Conservation (phyloP, 53 echinoderm and acorn worm genomes). For the Stichopus horrens region DNA sequence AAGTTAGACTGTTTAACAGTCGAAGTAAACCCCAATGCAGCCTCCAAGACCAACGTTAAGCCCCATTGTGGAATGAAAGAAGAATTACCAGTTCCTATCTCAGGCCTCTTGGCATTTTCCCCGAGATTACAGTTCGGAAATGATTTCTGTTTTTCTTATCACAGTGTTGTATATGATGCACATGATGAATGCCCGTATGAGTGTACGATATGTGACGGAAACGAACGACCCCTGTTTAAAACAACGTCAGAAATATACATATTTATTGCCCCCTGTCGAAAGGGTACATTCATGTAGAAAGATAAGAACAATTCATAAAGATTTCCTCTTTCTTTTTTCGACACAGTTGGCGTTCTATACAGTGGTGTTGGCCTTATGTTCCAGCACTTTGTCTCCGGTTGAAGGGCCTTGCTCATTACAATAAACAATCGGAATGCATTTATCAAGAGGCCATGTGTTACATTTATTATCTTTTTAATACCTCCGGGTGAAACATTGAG, state of each 20-base stretch:
- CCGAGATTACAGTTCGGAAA: constrained; percentile 23
- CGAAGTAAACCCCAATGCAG: too few species aligned
- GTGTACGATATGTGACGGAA: too few species aligned
- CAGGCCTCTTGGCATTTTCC: constrained; percentile 44
- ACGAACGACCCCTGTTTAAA: background rate
- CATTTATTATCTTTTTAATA: background rate
- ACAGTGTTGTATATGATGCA: constrained; percentile 23
- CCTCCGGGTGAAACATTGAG: background rate
- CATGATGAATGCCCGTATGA: background rate
- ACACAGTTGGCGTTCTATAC: background rate
- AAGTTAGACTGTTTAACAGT: too few species aligned
- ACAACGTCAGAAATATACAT: background rate
- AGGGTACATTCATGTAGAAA: background rate
- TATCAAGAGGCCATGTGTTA: background rate
- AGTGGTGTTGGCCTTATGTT: background rate
- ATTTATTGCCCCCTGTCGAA: background rate
- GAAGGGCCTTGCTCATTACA: background rate
- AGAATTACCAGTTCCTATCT: constrained; percentile 16
- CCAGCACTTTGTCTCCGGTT: background rate
- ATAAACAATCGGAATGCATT: background rate
- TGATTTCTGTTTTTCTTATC: constrained; percentile 1
- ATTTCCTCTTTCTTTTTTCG: background rate
- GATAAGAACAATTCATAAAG: background rate
- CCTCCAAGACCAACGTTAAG: background rate
- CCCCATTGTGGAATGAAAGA: constrained; percentile 24